Conservation (phyloP, 2,113 vertebrate species). For the Nipponia nippon region DNA sequence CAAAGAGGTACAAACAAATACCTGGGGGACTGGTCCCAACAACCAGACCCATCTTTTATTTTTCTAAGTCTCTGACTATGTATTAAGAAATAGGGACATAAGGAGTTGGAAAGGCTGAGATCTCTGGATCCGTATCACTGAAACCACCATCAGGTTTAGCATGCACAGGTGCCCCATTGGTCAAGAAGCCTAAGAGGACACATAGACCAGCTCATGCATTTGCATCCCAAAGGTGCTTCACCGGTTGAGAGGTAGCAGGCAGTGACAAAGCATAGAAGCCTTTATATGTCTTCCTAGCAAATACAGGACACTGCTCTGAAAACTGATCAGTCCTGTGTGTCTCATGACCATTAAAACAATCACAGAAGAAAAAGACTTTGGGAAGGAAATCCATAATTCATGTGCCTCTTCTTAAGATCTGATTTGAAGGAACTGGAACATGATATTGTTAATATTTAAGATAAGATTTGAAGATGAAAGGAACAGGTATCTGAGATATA, state of each 20-base stretch:
- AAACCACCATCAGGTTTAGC: background rate
- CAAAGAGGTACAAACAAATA: background rate
- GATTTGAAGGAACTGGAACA: background rate
- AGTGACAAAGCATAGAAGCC: background rate
- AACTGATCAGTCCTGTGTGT: background rate
- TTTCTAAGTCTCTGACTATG: background rate
- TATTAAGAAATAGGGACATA: background rate
- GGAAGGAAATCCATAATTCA: background rate
- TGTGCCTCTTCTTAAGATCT: background rate
- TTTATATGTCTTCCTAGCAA: background rate
- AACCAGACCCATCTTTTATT: background rate
- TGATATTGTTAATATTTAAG: background rate
- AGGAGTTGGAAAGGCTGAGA: background rate
- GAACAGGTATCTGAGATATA: background rate
- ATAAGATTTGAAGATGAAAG: background rate
- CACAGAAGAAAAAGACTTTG: background rate
- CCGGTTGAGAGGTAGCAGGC: accelerated
- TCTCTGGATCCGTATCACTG: background rate
- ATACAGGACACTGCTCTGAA: background rate
- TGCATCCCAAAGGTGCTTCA: background rate
- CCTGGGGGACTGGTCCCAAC: background rate
- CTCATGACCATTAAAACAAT: background rate
- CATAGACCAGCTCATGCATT: background rate
- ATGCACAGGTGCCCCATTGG: background rate
- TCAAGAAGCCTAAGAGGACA: background rate